These are phyloP conservation scores for Hedya salicella DNA, from an alignment of 2,888 invertebrate genomes.

Conservation along the genomic window DNA sequence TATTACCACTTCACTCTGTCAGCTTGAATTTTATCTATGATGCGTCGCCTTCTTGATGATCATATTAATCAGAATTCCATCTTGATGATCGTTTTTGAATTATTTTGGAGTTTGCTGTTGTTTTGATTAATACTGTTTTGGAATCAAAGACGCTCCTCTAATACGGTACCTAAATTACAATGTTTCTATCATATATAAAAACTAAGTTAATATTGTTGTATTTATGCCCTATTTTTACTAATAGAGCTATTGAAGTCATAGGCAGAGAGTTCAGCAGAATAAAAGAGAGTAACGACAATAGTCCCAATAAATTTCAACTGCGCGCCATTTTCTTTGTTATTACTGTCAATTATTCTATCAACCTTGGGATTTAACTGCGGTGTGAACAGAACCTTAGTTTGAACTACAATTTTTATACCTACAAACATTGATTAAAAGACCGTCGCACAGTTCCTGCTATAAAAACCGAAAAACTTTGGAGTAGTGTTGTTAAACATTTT, in stretches of 20 bases:
- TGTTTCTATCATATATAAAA: too few species aligned
- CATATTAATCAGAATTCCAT: not conserved
- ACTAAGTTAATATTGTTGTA: too few species aligned
- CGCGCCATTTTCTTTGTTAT: not conserved
- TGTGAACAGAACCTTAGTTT: constrained; percentile 20
- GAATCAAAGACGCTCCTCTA: not conserved
- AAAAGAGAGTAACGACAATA: not conserved
- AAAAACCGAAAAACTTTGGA: constrained; percentile 64
- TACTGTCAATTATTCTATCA: not conserved
- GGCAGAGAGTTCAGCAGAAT: not conserved
- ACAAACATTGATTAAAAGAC: constrained; percentile 39
- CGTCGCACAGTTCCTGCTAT: constrained; percentile 60
- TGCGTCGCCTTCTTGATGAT: not conserved
- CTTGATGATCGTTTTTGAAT: not conserved
- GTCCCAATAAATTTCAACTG: not conserved
- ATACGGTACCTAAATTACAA: too few species aligned
- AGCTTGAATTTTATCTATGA: constrained; percentile 6
- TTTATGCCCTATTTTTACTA: too few species aligned
- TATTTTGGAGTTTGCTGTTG: not conserved
- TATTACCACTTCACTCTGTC: constrained; percentile 15
- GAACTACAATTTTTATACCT: constrained; percentile 38
- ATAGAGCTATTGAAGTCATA: too few species aligned
- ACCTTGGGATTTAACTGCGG: constrained; percentile 7
- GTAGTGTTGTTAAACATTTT: constrained; percentile 48
- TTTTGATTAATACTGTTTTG: not conserved